phyloP scores from a whole-genome alignment of 30 jellyfish, hydroid and myxozoan species.

The Aurelia aurita region DNA sequence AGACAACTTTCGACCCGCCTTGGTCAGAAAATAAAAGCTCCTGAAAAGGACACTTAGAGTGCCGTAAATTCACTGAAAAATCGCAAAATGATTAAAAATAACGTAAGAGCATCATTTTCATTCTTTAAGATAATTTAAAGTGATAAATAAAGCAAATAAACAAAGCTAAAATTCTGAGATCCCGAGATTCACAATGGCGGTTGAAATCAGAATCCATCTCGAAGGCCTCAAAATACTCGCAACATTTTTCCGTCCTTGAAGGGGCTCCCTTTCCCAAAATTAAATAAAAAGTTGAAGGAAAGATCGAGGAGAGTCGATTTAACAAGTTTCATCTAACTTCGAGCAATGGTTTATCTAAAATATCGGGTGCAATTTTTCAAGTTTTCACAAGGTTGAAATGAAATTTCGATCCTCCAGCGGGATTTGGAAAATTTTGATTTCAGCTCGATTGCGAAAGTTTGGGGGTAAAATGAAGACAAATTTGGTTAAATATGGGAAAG shows the following conservation, averaged over 20 bases:
- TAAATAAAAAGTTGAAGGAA: too few species aligned
- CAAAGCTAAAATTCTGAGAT: neutral
- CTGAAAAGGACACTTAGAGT: too few species aligned
- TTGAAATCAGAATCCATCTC: neutral
- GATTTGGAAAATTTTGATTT: constrained; percentile 1
- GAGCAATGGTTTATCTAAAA: neutral
- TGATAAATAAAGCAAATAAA: neutral
- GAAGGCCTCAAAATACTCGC: constrained; percentile 35
- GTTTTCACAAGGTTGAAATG: constrained; percentile 25
- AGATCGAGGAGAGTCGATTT: too few species aligned
- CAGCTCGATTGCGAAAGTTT: neutral
- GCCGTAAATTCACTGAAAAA: too few species aligned
- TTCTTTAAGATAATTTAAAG: too few species aligned
- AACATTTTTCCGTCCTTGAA: neutral
- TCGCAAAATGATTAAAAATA: too few species aligned
- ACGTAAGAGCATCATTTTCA: too few species aligned
- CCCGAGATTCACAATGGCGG: constrained; percentile 33
- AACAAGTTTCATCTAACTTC: too few species aligned
- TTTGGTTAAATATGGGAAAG: neutral
- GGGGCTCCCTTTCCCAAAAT: neutral
- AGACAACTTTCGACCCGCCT: too few species aligned
- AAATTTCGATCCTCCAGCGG: constrained; percentile 6
- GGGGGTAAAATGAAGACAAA: neutral
- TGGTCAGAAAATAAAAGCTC: too few species aligned
- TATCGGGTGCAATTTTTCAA: constrained; percentile 1